Percentiles rank a stretch among this genome's conserved stretches.
These are phyloP conservation scores for Panonychus citri DNA, from an alignment of 1,140 invertebrate genomes.

Conservation along the genomic window DNA sequence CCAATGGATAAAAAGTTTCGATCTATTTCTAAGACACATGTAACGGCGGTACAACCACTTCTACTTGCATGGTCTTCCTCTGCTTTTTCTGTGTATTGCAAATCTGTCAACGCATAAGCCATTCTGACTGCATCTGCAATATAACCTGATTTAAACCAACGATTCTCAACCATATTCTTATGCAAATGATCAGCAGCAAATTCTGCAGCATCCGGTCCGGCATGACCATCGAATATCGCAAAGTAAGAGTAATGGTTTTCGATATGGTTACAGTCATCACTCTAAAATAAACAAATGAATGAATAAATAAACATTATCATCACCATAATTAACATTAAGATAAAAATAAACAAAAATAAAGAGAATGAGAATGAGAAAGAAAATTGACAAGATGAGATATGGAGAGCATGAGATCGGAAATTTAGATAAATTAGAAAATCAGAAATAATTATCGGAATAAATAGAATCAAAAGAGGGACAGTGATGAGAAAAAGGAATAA, in stretches of 20 bases:
- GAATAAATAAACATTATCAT: too few species aligned
- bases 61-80: conserved; percentile 27
- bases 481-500: too few species aligned
- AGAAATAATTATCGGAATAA: too few species aligned
- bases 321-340: too few species aligned
- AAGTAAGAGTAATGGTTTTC: conserved; percentile 31
- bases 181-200: conserved; percentile 70
- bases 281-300: conserved; percentile 1
- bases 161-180: conserved; percentile 50
- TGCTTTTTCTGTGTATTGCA: conserved; percentile 47
- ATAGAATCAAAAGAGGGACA: too few species aligned
- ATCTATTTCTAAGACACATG: conserved; percentile 41
- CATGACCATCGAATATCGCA: conserved; percentile 86
- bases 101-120: conserved; percentile 60
- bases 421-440: too few species aligned
- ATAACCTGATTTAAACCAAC: conserved; percentile 35
- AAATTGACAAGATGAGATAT: too few species aligned
- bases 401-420: too few species aligned
- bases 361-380: too few species aligned
- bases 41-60: conserved; percentile 44
- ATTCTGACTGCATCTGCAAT: conserved; percentile 44
- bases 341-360: too few species aligned
- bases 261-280: too few species aligned
- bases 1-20: conserved; percentile 56
- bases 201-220: conserved; percentile 62